phyloP scores from a whole-genome alignment of 92 coral and sea anemone species.

The Galaxea fascicularis region DNA sequence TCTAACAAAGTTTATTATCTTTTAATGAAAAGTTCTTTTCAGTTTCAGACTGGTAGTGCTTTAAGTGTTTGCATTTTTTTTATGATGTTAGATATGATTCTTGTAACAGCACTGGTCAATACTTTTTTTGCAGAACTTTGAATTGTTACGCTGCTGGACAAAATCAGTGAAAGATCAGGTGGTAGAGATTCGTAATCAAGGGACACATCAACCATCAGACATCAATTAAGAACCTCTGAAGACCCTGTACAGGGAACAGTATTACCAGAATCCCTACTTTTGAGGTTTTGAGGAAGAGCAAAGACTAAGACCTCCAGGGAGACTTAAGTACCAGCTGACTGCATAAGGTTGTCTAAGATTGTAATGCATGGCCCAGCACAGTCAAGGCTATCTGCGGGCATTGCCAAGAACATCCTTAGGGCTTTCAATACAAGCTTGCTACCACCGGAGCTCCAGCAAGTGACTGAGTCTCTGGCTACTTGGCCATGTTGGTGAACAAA shows the following conservation, averaged over 20 bases:
- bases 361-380: background rate
- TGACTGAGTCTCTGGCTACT: no score
- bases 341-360: background rate
- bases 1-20: no score
- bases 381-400: background rate
- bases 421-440: no score
- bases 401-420: background rate
- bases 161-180: constrained; percentile 81
- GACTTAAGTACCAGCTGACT: background rate
- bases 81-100: background rate
- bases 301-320: no score
- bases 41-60: no score
- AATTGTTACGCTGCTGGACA: constrained; percentile 80
- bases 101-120: background rate
- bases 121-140: constrained; percentile 78
- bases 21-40: no score
- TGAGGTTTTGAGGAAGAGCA: no score
- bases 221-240: background rate
- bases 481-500: no score
- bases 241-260: background rate
- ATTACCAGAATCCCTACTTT: background rate
- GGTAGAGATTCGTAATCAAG: constrained; percentile 52
- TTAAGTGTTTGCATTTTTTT: background rate
- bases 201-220: constrained; percentile 12
- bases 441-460: no score